Evolutionary conservation across 2,888 invertebrate genomes (phyloP), one percentile per base, ranked within the genome.

Genomic region (Mythimna albipuncta): DNA sequence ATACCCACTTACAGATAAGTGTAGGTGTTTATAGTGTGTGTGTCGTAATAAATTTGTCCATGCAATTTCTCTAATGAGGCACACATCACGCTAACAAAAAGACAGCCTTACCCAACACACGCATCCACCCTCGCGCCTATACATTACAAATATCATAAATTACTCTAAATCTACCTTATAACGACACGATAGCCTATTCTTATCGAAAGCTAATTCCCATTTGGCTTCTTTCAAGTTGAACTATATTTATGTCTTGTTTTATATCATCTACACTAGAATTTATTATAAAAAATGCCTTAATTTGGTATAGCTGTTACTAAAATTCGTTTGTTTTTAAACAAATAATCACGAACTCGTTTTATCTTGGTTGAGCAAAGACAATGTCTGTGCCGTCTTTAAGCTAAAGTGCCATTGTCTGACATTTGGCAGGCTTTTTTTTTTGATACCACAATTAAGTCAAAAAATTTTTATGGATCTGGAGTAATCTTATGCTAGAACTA

Each of bases 141-240:
- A 74, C 75, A 3, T 79, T 84, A 85, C 59, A 70, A 72, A 81
- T 84, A 83, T 83, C 81, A 88, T 84, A 87, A 86, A 85, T 85
- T 86, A 84, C 74, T 76, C 72, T 84, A 74, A 70, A 74, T 75
- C 78, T 87, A 86, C 54, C 77, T 79, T 84, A 81, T 85, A 88
- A 87, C 85, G 89, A 91, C 81, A 81, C 80, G 70, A 86, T 87
- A 88, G 80, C 80, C 82, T 85, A 75, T 72, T 65, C 72, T 88
- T 93, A 92, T 87, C 84, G 89, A 95, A 94, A 95, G 93, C 95
- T 95, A 94, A 91, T 92, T 91, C 90, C 93, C 90, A 94, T 96
- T 96, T 96, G 96, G 96, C 96, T 96, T 96, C 96, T 96, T 96
- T 96, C 93, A 96, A 96, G 96, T 96, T 96, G 96, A 96, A 96